Percentiles rank a stretch among this genome's conserved stretches.
These are phyloP conservation scores for Drosophila ironensis DNA, from an alignment of 1,140 invertebrate genomes.

Conservation along the genomic window DNA sequence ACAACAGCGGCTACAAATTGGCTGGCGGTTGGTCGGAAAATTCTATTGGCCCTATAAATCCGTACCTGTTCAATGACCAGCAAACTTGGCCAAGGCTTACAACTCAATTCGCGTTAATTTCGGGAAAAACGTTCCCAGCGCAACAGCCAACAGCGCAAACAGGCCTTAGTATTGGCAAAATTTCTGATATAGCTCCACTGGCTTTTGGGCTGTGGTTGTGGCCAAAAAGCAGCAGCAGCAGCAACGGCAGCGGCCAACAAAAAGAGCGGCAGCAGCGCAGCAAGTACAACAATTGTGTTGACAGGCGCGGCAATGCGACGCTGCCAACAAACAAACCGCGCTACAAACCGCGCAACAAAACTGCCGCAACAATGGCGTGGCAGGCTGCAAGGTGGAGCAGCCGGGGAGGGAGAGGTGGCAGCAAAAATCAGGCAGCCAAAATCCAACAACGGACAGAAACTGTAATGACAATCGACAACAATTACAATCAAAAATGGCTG, in stretches of 20 bases:
- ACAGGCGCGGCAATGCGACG: constrained; percentile 69
- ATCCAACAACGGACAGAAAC: constrained; percentile 53
- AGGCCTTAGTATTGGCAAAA: background rate
- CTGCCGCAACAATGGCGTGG: constrained; percentile 60
- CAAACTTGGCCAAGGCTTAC: constrained; percentile 52
- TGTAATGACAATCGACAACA: constrained; percentile 79
- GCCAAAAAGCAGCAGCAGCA: constrained; percentile 11
- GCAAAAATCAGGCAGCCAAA: constrained; percentile 67
- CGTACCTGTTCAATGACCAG: constrained; percentile 42
- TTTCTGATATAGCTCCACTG: constrained; percentile 28
- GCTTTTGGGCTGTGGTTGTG: constrained; percentile 19
- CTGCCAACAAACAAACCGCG: constrained; percentile 74
- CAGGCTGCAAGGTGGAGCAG: background rate
- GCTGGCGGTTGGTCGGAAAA: background rate
- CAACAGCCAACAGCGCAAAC: too few species aligned
- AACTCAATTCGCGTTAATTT: constrained; percentile 73
- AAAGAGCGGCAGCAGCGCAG: constrained; percentile 8
- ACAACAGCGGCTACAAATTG: background rate
- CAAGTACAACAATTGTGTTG: constrained; percentile 61
- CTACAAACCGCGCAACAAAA: constrained; percentile 60
- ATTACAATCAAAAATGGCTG: constrained; percentile 76
- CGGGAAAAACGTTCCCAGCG: constrained; percentile 9
- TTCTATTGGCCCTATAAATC: constrained; percentile 55
- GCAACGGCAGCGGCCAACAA: background rate
- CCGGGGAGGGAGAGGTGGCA: background rate